phyloP scores from a whole-genome alignment of 2,113 vertebrate species.

The Hipposideros armiger region DNA sequence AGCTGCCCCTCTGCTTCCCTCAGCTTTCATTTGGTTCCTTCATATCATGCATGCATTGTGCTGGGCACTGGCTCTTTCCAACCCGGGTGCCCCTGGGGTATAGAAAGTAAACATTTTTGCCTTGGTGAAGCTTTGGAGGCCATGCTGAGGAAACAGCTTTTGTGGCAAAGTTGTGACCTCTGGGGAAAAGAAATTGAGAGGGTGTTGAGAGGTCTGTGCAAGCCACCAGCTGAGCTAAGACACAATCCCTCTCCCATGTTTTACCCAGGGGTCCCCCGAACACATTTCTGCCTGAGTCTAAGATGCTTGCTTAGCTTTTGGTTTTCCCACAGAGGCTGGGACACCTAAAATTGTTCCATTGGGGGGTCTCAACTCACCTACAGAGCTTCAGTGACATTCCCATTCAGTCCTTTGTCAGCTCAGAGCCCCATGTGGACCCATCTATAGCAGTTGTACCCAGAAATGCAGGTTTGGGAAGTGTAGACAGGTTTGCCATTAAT shows the following conservation, averaged over 20 bases:
- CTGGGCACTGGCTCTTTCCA: background rate
- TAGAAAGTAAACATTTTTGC: background rate
- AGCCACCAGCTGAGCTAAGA: background rate
- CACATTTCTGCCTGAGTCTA: background rate
- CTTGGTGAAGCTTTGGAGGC: slow-evolving; percentile 28
- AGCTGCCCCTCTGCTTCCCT: background rate
- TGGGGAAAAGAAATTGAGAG: background rate
- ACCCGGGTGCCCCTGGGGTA: fast-evolving
- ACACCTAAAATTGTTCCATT: background rate
- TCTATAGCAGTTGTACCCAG: background rate
- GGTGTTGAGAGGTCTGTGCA: background rate
- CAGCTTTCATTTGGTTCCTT: background rate
- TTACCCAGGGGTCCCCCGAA: background rate
- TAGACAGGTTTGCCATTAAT: fast-evolving
- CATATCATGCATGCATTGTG: background rate
- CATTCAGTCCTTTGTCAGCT: background rate
- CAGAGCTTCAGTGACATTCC: background rate
- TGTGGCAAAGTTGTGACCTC: background rate
- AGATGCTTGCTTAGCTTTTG: background rate
- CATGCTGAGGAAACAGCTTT: background rate
- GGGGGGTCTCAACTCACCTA: background rate
- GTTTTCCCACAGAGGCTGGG: background rate
- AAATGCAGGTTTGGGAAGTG: background rate
- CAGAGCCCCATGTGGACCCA: background rate
- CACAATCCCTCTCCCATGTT: fast-evolving